Base-by-base conservation (phyloP, 1,140 invertebrate species). In the Drosophila lowei region DNA sequence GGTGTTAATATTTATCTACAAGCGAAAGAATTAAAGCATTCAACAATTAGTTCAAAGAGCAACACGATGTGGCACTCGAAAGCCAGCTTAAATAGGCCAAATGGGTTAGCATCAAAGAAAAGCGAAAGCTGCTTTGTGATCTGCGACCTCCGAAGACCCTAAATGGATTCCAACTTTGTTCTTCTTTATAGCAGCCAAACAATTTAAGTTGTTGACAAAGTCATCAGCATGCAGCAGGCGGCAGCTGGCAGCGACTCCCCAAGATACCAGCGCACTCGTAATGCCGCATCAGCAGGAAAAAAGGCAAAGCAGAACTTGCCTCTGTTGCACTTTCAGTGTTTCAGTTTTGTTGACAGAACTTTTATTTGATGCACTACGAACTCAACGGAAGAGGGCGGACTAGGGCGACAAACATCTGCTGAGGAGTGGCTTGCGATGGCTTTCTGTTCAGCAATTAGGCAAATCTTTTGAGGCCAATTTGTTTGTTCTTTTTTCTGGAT, bases 161-260 rank as follows among this genome's bases (percentile, higher is more conserved):
- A 85, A 85, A 86, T 65, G 70, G 65, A 75, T 79, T 81, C 68
- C 58, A 81, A 81, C 68, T 85, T 85, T 74, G 52, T 47, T 64
- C 59, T 52, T 50, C 25, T 55, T 61, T 79, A 64, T 62, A 70
- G 77, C 77, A 53, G 73, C 73, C 80, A 86, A 85, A 77, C 81
- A 85, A 85, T 85, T 85, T 86, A 85, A 85, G 81, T 85, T 85
- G 81, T 85, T 86, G 79, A 72, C 77, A 88, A 85, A 85, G 83
- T 85, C 83, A 86, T 85, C 80, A 86, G 73, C 77, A 85, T 85
- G 61, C 72, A 72, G 49, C 28, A 38, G 34, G 21, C 18, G 43
- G 60, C 70, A 71, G 56, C 28, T 9, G 30, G 86, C 65, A 34
- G 38, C 47, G 60, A 54, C 60, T 64, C 54, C 53, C 62, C 48